Base-by-base conservation (phyloP, 1,140 invertebrate species). In the Caenorhabditis brenneri region DNA sequence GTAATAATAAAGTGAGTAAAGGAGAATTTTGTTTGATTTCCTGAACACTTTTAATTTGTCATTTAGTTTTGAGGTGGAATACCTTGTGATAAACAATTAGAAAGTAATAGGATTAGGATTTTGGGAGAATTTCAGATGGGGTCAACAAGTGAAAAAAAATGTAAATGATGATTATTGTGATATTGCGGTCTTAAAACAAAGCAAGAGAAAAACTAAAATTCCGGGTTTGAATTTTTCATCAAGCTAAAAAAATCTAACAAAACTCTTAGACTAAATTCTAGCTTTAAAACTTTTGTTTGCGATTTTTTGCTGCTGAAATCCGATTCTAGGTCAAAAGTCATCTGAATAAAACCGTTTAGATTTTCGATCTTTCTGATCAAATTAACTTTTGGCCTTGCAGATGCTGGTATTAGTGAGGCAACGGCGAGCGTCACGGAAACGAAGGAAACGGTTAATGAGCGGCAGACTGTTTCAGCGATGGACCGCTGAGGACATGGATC, bases 401-500 rank as follows among this genome's bases (percentile, higher is more conserved):
- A 84, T 84, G 83, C 55, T 84, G 78, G 78, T 84, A 46, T 69
- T 84, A 10, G 83, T 84, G n/a, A 31, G 83, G n/a, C 79, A 84
- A 80, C 24, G 84, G 10, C 27, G 69, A 9, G 58, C 55, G 24
- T 85, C 84, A 49, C 80, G 85, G 51, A 58, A 78, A 78, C 42
- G 81, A 83, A 83, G 69, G 55, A 74, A 51, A 48, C 90, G 88
- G 78, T 65, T 88, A 49, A 74, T 87, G 16, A 85, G 88, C 22
- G 89, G 88, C n/a, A 89, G 88, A 58, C 36, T 91, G 55, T 91
- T 90, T 79, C 82, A 85, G 53, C 90, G 88, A 80, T 90, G 89
- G 89, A 91, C 87, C 22, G 89, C 90, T n/a, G 89, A 91, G 48
- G 89, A 90, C 69, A 85, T 90, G 90, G 89, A 90, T 81, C 79